Evolutionary conservation across 2,888 invertebrate genomes (phyloP).

Genomic region (Drymonia ruficornis): DNA sequence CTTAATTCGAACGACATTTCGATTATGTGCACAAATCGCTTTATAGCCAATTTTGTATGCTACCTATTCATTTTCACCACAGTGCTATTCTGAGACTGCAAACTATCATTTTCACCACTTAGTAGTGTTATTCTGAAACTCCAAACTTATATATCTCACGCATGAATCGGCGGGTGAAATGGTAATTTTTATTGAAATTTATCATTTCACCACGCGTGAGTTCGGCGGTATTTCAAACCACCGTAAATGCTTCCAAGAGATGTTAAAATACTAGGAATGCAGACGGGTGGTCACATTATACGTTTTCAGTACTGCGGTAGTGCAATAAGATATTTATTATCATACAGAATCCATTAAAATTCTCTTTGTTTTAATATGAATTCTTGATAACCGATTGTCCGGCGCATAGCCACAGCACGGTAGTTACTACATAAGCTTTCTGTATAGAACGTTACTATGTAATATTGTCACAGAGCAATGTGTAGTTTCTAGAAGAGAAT

Average conservation of each 20-base stretch:
- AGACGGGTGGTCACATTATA: no score
- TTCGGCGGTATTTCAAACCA: no score
- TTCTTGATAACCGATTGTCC: conserved; percentile 37
- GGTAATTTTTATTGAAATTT: no score
- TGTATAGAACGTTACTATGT: conserved; percentile 26
- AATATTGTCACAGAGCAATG: conserved; percentile 24
- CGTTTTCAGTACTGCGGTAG: background rate
- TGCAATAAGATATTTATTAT: conserved; percentile 13
- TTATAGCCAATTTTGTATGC: background rate
- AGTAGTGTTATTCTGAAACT: no score
- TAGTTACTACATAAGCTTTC: conserved; percentile 22
- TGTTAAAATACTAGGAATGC: no score
- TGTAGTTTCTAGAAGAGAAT: conserved; percentile 24
- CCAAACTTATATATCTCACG: no score
- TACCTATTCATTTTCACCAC: no score
- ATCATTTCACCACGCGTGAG: no score
- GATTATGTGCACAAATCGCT: background rate
- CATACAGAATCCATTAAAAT: conserved; percentile 28
- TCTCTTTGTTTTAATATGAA: conserved; percentile 26
- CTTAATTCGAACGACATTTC: background rate
- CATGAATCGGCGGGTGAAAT: no score
- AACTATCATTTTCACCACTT: no score
- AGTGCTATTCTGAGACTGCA: no score
- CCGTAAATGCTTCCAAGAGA: no score
- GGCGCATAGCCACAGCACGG: conserved; percentile 31